A percentile compares a stretch with the other conserved stretches of the same genome.
Conservation (phyloP, 1,140 invertebrate species). For the Pseudomyrmex concolor region DNA sequence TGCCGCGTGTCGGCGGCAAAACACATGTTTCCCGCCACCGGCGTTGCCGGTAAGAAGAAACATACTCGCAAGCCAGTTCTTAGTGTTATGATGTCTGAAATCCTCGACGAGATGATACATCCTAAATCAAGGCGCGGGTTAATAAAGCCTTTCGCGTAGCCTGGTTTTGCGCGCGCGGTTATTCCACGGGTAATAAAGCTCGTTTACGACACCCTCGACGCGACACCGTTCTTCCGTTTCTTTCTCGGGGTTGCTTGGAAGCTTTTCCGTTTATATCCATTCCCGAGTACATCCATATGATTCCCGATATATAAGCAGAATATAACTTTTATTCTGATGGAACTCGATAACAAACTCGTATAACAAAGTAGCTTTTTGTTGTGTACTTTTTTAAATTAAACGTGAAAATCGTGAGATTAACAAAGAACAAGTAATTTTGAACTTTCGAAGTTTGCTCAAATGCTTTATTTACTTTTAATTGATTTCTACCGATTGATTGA, state of each 20-base stretch:
- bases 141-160: conserved; percentile 67
- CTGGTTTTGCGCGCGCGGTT: conserved; percentile 37
- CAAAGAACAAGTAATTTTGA: too few relatives aligned
- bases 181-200: conserved; percentile 67
- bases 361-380: not conserved
- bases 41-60: not conserved
- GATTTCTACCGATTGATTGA: too few relatives aligned
- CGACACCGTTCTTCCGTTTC: conserved; percentile 47
- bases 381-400: too few relatives aligned
- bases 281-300: not conserved
- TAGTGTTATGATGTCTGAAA: conserved; percentile 66
- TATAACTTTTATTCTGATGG: not conserved
- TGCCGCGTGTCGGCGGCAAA: not conserved
- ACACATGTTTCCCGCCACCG: conserved; percentile 7
- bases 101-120: conserved; percentile 56
- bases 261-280: conserved; percentile 24
- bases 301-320: conserved; percentile 1
- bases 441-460: too few relatives aligned
- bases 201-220: conserved; percentile 67
- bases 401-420: too few relatives aligned
- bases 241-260: conserved; percentile 30
- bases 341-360: not conserved
- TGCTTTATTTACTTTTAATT: too few relatives aligned
- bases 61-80: conserved; percentile 14
- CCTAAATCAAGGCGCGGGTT: conserved; percentile 70